These are phyloP conservation scores for Caenorhabditis plicata DNA, from an alignment of 2,888 invertebrate species.

Conservation along the genomic window DNA sequence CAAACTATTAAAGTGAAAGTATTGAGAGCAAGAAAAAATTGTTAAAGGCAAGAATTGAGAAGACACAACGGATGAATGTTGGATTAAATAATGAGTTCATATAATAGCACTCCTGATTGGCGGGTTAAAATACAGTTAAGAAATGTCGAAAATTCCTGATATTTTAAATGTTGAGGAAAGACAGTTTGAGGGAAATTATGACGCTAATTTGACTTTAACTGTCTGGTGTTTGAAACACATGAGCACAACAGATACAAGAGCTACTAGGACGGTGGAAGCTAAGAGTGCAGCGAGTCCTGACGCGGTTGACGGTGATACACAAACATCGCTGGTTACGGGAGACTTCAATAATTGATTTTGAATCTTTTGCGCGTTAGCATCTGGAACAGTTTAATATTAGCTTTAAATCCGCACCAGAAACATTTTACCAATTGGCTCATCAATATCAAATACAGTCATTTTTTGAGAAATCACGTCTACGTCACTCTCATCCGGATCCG, in stretches of 20 bases:
- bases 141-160: too few species aligned
- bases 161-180: too few species aligned
- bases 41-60: too few species aligned
- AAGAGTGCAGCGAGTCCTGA: conserved; percentile 41
- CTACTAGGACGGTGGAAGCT: conserved; percentile 33
- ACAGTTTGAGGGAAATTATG: too few species aligned
- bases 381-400: background rate
- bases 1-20: too few species aligned
- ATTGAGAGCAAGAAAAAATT: too few species aligned
- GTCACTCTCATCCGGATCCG: conserved; percentile 25
- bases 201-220: conserved; percentile 27
- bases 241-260: conserved; percentile 32
- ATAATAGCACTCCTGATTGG: too few species aligned
- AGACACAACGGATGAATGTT: too few species aligned
- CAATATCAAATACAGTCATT: conserved; percentile 57
- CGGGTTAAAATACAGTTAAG: too few species aligned
- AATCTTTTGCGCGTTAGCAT: conserved; percentile 2
- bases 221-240: conserved; percentile 43
- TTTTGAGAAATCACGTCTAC: conserved; percentile 58
- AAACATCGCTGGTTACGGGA: conserved; percentile 26
- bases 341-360: conserved; percentile 11
- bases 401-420: background rate
- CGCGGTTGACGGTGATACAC: conserved; percentile 45
- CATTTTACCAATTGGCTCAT: conserved; percentile 44
- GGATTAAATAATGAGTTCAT: too few species aligned